Percentiles rank a stretch among this genome's conserved stretches.
Conservation (phyloP, 2,888 invertebrate species). For the Deilephila porcellus region DNA sequence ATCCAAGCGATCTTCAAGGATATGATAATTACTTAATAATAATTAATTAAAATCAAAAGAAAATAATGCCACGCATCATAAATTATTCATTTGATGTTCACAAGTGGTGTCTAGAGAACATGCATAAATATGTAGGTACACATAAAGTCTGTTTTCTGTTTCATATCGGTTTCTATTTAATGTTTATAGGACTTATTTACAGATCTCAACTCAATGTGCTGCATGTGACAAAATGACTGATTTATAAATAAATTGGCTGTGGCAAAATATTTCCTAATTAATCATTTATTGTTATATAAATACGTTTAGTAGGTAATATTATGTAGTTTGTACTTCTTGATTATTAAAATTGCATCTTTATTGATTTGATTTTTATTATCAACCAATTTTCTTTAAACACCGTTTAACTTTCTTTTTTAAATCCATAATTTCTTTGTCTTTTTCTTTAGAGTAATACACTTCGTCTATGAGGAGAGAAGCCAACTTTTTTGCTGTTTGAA, state of each 20-base stretch:
- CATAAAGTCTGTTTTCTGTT: neutral
- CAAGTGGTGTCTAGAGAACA: neutral
- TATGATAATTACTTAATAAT: neutral
- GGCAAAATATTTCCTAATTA: neutral
- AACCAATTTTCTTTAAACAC: slow-evolving; percentile 9
- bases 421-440: neutral
- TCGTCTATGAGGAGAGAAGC: slow-evolving; percentile 56
- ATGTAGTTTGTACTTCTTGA: neutral
- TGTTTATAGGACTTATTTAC: slow-evolving; percentile 22
- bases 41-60: neutral
- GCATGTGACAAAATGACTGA: slow-evolving; percentile 8
- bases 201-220: slow-evolving; percentile 5
- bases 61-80: neutral
- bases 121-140: neutral
- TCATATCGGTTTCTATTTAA: slow-evolving; percentile 8
- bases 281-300: neutral
- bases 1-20: slow-evolving; percentile 2
- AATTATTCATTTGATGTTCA: neutral
- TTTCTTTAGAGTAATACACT: slow-evolving; percentile 27
- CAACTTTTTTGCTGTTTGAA: slow-evolving; percentile 60
- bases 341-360: neutral
- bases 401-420: slow-evolving; percentile 31
- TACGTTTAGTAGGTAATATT: neutral
- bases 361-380: neutral
- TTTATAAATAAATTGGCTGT: slow-evolving; percentile 12